Percentiles rank a stretch among this genome's conserved stretches.
Conservation (phyloP, 2,888 invertebrate genomes). For the Latrodectus hesperus region DNA sequence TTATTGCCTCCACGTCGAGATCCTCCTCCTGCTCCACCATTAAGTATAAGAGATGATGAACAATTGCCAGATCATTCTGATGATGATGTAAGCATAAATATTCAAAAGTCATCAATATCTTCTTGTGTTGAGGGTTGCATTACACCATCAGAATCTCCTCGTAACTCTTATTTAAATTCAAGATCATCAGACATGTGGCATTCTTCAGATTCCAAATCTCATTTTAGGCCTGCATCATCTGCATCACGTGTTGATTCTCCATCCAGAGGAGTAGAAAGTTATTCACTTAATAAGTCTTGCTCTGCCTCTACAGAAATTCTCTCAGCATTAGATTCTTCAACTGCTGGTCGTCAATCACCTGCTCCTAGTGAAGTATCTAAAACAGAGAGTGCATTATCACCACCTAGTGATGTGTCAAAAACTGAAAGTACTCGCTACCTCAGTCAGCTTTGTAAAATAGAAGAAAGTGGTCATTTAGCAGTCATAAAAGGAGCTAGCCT, state of each 20-base stretch:
- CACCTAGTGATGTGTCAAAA: slow-evolving; percentile 73
- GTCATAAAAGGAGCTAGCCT: slow-evolving; percentile 58
- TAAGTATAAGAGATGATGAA: slow-evolving; percentile 38
- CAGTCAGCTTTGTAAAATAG: slow-evolving; percentile 71
- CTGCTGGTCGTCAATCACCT: slow-evolving; percentile 72
- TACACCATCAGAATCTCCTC: slow-evolving; percentile 43
- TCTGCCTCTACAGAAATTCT: slow-evolving; percentile 72
- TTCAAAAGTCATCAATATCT: slow-evolving; percentile 59
- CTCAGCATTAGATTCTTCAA: slow-evolving; percentile 71
- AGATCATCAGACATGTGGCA: slow-evolving; percentile 60
- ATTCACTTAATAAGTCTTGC: slow-evolving; percentile 71
- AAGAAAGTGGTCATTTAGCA: slow-evolving; percentile 70
- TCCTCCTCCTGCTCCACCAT: slow-evolving; percentile 59
- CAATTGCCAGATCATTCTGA: slow-evolving; percentile 53
- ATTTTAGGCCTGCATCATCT: slow-evolving; percentile 72
- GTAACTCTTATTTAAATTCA: slow-evolving; percentile 48
- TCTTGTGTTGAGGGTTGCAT: slow-evolving; percentile 45
- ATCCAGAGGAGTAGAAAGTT: slow-evolving; percentile 71
- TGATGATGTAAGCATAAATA: slow-evolving; percentile 54
- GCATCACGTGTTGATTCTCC: slow-evolving; percentile 71
- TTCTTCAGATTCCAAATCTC: slow-evolving; percentile 70
- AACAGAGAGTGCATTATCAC: slow-evolving; percentile 72
- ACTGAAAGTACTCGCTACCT: slow-evolving; percentile 72
- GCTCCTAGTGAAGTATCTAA: slow-evolving; percentile 73
- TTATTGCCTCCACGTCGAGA: slow-evolving; percentile 57